phyloP scores from a whole-genome alignment of 2,888 invertebrate species.

The Dusona sp. region DNA sequence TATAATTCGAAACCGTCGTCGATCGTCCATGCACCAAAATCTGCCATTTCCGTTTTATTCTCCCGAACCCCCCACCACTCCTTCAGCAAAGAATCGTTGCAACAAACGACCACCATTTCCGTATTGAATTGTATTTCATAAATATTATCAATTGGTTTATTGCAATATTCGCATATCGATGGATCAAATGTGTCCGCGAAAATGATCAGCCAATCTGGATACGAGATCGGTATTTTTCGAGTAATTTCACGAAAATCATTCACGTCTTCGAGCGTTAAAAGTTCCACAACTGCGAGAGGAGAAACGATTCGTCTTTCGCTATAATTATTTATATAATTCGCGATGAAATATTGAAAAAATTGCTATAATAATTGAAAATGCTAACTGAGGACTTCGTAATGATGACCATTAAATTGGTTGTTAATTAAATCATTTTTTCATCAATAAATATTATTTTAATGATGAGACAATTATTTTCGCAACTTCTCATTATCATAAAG shows the following conservation, averaged over 20 bases:
- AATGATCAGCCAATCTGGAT: constrained; percentile 77
- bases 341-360: not conserved
- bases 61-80: constrained; percentile 77
- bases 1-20: constrained; percentile 30
- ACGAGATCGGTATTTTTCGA: constrained; percentile 64
- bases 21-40: constrained; percentile 73
- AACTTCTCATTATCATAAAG: not conserved
- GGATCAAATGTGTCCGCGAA: constrained; percentile 67
- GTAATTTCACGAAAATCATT: constrained; percentile 69
- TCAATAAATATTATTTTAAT: no score
- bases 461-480: no score
- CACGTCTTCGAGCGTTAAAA: constrained; percentile 66
- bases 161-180: constrained; percentile 67
- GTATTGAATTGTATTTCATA: constrained; percentile 75
- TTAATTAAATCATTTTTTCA: not conserved
- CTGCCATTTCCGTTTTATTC: constrained; percentile 67
- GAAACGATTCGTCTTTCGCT: constrained; percentile 52
- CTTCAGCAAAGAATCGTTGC: constrained; percentile 64
- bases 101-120: constrained; percentile 76
- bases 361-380: no score
- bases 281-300: constrained; percentile 74
- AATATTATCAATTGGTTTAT: constrained; percentile 68
- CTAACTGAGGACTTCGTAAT: no score
- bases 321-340: constrained; percentile 50
- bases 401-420: not conserved